Percentiles rank a stretch among this genome's conserved stretches.
Evolutionary conservation across 1,140 invertebrate species (phyloP).

Genomic region (Cheumatopsyche charites): DNA sequence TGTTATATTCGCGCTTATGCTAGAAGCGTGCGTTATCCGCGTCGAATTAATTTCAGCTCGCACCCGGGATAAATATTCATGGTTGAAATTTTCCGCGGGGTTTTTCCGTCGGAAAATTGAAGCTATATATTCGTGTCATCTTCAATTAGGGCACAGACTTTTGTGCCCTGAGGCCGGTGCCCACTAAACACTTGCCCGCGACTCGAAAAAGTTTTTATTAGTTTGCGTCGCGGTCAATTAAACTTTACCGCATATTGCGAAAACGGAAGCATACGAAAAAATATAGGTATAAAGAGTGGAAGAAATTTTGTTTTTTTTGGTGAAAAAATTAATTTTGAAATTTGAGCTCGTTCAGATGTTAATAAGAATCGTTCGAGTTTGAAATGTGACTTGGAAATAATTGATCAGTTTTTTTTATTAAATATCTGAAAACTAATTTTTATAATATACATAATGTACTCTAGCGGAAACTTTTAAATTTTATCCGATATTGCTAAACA

Average conservation of each 20-base stretch:
- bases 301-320: no score
- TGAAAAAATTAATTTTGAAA: no score
- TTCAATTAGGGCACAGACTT: conserved; percentile 20
- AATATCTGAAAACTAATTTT: no score
- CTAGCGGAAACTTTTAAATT: no score
- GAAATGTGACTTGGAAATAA: no score
- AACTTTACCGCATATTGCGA: conserved; percentile 32
- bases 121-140: conserved; percentile 31
- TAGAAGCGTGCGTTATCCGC: not conserved
- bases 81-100: not conserved
- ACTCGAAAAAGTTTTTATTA: conserved; percentile 32
- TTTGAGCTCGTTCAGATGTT: no score
- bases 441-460: no score
- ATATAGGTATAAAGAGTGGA: no score
- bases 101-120: conserved; percentile 23
- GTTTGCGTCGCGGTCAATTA: conserved; percentile 32
- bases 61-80: conserved; percentile 7
- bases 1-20: no score
- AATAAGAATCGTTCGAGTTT: no score
- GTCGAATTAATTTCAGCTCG: conserved; percentile 1
- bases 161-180: not conserved
- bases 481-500: no score
- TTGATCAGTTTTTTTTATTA: no score
- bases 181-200: conserved; percentile 13
- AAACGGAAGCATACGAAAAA: not conserved